A percentile compares a stretch with the other conserved stretches of the same genome.
Conservation (phyloP, 2,113 vertebrate genomes). For the Ibidorhyncha struthersii region DNA sequence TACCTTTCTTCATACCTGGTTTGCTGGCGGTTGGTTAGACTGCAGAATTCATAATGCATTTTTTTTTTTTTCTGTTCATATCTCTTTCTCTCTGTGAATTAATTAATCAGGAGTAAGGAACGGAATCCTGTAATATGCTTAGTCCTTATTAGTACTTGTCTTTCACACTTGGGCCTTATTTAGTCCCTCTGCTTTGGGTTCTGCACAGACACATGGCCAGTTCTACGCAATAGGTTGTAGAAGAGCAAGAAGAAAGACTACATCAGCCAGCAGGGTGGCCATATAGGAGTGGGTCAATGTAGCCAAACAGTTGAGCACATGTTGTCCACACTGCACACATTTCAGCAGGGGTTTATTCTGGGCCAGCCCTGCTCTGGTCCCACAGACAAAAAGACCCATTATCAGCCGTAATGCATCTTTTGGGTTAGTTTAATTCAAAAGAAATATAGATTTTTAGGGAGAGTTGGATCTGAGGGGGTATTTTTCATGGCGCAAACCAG, state of each 20-base stretch:
- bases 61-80: neutral
- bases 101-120: neutral
- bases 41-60: neutral
- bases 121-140: neutral
- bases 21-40: neutral
- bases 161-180: neutral
- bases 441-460: neutral
- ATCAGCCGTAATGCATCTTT: neutral
- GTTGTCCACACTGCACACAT: neutral
- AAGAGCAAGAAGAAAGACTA: neutral
- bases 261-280: neutral
- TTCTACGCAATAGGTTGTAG: neutral
- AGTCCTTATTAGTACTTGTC: neutral
- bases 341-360: neutral
- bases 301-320: neutral
- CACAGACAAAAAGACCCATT: neutral
- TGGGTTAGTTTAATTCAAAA: neutral
- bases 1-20: neutral
- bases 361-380: neutral
- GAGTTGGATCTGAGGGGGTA: neutral
- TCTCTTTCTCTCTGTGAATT: neutral
- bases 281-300: neutral
- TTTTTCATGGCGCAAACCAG: neutral
- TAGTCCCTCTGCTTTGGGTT: neutral
- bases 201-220: rapidly evolving